Base-by-base conservation (phyloP, 35 echinoderm and acorn worm species). In the Apostichopus japonicus region DNA sequence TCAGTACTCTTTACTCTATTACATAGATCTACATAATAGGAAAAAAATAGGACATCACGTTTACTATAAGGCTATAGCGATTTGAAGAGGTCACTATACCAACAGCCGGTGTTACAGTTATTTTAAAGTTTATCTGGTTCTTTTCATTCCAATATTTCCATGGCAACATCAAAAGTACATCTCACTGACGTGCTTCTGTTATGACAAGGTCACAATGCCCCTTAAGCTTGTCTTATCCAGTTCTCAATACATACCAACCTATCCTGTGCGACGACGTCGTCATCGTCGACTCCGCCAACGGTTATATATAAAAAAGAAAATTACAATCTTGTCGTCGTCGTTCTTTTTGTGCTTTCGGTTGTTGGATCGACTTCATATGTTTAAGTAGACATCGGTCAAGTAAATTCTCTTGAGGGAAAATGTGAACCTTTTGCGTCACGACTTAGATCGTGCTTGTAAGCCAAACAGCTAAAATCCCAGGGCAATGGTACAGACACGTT, bases 381-480 rank as follows among this genome's bases (percentile, higher is more conserved):
- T 67, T 67, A 67, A 67, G 19, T 67, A 67, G 11, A 67, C 63
- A 67, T 67, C 11, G 63, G 63, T 67, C 63, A 67, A 67, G 19
- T 67, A 10, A 67, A 67, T 15, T 67, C 63, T 67, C 63, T 67
- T 67, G 19, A 19, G 63, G 63, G 63, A 67, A 67, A 15, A 8
- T 15, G 19, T 13, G 33, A 67, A 67, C 11, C 71, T 19, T 75
- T 75, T 23, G n/a, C 71, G 71, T 75, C 71, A 75, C 71, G 71
- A 75, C 22, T 19, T 14, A n/a, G 22, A 23, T 75, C 71, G 71
- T 75, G 71, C 71, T 23, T 75, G 71, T 75, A 19, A 4, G 16
- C 71, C 71, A n/a, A 75, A 75, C 71, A 23, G 71, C 17, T 75
- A 75, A 19, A 75, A 75, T 75, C 71, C 71, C 71, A 75, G 71